These are phyloP conservation scores for Empidonax traillii DNA, from an alignment of 2,113 vertebrate genomes.

Conservation along the genomic window DNA sequence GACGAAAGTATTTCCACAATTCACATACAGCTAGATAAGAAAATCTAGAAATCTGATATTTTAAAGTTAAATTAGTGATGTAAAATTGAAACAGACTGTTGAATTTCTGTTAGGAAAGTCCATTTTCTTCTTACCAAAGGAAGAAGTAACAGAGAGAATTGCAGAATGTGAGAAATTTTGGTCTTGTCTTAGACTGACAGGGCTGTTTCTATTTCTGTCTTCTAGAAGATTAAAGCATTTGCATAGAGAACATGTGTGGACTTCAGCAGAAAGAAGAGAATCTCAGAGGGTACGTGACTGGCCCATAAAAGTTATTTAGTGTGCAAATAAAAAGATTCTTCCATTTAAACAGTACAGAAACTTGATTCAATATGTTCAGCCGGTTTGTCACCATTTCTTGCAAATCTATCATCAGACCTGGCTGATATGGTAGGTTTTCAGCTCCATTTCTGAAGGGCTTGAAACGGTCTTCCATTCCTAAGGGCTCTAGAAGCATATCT, in stretches of 20 bases:
- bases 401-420: not conserved
- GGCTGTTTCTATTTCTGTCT: not conserved
- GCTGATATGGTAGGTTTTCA: not conserved
- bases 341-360: not conserved
- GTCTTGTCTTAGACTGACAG: not conserved
- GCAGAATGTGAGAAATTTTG: not conserved
- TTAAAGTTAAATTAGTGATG: not conserved
- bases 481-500: not conserved
- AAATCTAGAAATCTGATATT: not conserved
- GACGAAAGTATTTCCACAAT: not conserved
- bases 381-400: not conserved
- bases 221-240: not conserved
- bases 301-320: not conserved
- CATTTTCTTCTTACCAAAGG: not conserved
- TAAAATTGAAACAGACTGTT: not conserved
- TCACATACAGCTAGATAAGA: not conserved
- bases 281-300: not conserved
- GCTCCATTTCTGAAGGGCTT: not conserved
- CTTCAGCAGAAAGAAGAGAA: conserved; percentile 5
- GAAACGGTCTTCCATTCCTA: not conserved
- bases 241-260: not conserved
- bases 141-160: not conserved
- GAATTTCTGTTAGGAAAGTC: not conserved
- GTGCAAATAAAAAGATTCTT: not conserved
- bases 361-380: not conserved